These are phyloP conservation scores for Scleropages formosus DNA, from an alignment of 2,797 vertebrate species.

Conservation along the genomic window DNA sequence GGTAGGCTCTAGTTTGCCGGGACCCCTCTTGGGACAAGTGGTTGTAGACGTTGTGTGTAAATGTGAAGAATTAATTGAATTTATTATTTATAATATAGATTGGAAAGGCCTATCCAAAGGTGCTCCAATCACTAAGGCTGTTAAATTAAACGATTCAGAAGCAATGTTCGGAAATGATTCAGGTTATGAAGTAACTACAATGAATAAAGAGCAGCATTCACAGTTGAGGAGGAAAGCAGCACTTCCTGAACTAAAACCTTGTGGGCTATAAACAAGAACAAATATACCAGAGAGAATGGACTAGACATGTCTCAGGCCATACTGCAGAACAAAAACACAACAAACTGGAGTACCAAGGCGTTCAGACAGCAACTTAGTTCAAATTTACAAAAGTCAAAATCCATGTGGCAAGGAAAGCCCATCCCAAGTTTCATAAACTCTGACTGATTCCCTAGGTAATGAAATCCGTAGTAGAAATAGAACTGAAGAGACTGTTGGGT, in stretches of 20 bases:
- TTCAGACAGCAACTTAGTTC: background rate
- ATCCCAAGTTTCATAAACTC: slow-evolving; percentile 23
- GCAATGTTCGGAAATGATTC: slow-evolving; percentile 28
- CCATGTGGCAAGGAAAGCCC: background rate
- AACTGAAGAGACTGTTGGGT: background rate
- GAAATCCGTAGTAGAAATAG: slow-evolving; percentile 5
- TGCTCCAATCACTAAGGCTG: background rate
- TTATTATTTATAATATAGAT: too few relatives aligned
- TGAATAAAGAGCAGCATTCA: slow-evolving; percentile 20
- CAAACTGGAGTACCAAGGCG: background rate
- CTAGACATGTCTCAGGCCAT: slow-evolving; percentile 19
- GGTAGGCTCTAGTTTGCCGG: too few relatives aligned
- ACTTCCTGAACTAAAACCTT: background rate
- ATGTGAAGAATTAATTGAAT: too few relatives aligned
- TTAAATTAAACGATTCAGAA: slow-evolving; percentile 15
- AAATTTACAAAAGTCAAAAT: slow-evolving; percentile 17
- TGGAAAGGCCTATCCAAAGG: too few relatives aligned
- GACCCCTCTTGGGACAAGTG: too few relatives aligned
- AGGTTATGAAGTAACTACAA: slow-evolving; percentile 19
- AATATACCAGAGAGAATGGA: slow-evolving; percentile 23
- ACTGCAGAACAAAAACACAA: slow-evolving; percentile 13
- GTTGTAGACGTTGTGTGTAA: too few relatives aligned
- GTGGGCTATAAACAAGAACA: slow-evolving; percentile 21
- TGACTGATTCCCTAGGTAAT: slow-evolving; percentile 19
- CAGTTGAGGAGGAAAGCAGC: background rate